Evolutionary conservation across 2,888 invertebrate species (phyloP).

Genomic region (Gordius sp.): DNA sequence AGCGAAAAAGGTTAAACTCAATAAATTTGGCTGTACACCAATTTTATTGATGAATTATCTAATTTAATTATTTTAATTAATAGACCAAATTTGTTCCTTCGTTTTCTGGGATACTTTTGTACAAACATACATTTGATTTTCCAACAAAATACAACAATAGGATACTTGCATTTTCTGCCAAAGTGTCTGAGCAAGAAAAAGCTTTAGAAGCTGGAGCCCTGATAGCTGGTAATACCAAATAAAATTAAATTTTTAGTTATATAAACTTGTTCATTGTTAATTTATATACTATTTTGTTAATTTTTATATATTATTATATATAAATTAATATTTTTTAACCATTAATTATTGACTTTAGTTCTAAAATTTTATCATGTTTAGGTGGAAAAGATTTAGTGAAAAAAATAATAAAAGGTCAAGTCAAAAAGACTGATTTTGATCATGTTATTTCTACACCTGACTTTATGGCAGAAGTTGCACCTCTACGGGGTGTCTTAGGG

Average conservation of each 20-base stretch:
- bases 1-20: neutral
- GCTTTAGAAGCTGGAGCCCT: neutral
- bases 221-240: slow-evolving; percentile 7
- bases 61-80: no score
- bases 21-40: no score
- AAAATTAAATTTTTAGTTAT: neutral
- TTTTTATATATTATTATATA: neutral
- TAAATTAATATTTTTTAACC: neutral
- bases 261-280: neutral
- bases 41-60: no score
- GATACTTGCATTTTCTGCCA: neutral
- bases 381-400: slow-evolving; percentile 6
- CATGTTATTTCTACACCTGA: slow-evolving; percentile 4
- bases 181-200: slow-evolving; percentile 7
- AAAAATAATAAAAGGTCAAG: neutral
- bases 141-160: slow-evolving; percentile 9
- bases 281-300: neutral
- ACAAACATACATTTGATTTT: slow-evolving; percentile 10
- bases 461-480: neutral
- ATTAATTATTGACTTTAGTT: neutral
- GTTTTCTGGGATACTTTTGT: neutral
- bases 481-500: neutral
- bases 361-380: slow-evolving; percentile 1
- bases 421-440: slow-evolving; percentile 5
- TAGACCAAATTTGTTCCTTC: neutral